Evolutionary conservation across 2,797 vertebrate species (phyloP), one percentile per base, ranked within the genome.

Genomic region (Hippopotamyrus pictus): DNA sequence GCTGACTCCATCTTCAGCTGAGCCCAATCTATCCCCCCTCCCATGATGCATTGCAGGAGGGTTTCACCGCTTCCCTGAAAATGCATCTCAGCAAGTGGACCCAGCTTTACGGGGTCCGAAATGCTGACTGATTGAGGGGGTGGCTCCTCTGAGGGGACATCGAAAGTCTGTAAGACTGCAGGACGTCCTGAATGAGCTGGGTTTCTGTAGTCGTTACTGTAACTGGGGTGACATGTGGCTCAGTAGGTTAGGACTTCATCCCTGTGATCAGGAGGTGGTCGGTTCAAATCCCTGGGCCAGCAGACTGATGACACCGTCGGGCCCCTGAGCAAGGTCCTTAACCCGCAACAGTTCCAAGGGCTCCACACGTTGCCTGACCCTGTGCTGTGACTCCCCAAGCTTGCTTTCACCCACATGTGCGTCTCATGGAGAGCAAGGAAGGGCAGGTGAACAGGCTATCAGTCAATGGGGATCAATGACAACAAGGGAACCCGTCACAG

Each of bases 21-120:
- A 89, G 88, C 41, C 90, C 89, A 82, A 54, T 90, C 90, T 88
- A 88, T 88, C 90, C 88, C 88, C 88, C 86, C 90, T 51, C 51
- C 90, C 89, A 91, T 86, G 89, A 86, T 90, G 90, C 89, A 65
- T 22, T 44, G 90, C 53, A 51, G 57, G 25, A 83, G 51, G 76
- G 33, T 44, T 41, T 17, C 33, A 17, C 73, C 1, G 2, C 14
- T 44, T 79, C 17, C 37, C 14, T 9, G 33, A 33, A 73, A 73
- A 73, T 14, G 69, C 14, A 17, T 82, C 73, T 82, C 37, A 22
- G 33, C 76, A 82, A 82, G 41, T 25, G 50, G 50, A 3, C 1
- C 19, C 12, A 14, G 33, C n/a, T 33, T 62, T 51, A 14, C 5
- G 44, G 37, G 46, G 73, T 37, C n/a, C n/a, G n/a, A 82, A 82